These are phyloP conservation scores for Calameuta idolon DNA, from an alignment of 2,888 invertebrate genomes.

Conservation along the genomic window DNA sequence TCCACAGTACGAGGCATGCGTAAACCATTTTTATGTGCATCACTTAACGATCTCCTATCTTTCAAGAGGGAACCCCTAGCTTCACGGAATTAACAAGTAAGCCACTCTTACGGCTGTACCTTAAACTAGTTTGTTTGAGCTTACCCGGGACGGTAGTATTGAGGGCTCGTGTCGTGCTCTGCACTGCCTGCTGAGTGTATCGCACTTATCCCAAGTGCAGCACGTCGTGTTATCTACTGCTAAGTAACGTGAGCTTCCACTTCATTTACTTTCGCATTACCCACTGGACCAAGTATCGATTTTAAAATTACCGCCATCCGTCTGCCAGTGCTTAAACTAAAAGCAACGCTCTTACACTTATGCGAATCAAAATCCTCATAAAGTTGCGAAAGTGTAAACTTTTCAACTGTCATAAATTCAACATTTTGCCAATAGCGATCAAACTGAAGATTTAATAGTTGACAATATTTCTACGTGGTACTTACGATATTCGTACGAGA, in stretches of 20 bases:
- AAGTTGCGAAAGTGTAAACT: not conserved
- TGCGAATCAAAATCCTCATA: not conserved
- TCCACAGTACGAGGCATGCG: not conserved
- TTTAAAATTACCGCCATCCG: not conserved
- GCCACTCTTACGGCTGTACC: slow-evolving; percentile 56
- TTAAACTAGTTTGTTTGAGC: slow-evolving; percentile 48
- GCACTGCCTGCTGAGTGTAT: slow-evolving; percentile 3
- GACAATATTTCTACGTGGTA: not conserved
- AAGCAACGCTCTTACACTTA: not conserved
- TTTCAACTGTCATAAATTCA: not conserved
- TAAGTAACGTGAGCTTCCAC: not conserved
- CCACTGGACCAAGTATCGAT: not conserved
- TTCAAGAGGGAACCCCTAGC: not conserved
- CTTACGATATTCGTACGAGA: not conserved
- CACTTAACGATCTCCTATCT: not conserved
- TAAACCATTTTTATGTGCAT: not conserved
- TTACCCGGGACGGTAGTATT: slow-evolving; percentile 1
- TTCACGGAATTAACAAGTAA: slow-evolving; percentile 44
- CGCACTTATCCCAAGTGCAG: not conserved
- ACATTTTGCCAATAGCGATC: not conserved
- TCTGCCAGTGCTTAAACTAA: not conserved
- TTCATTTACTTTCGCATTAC: not conserved
- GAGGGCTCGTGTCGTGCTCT: not conserved
- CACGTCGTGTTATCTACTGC: not conserved
- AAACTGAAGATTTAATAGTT: not conserved